Evolutionary conservation across 2,113 vertebrate species (phyloP).

Genomic region (Eretmochelys imbricata): DNA sequence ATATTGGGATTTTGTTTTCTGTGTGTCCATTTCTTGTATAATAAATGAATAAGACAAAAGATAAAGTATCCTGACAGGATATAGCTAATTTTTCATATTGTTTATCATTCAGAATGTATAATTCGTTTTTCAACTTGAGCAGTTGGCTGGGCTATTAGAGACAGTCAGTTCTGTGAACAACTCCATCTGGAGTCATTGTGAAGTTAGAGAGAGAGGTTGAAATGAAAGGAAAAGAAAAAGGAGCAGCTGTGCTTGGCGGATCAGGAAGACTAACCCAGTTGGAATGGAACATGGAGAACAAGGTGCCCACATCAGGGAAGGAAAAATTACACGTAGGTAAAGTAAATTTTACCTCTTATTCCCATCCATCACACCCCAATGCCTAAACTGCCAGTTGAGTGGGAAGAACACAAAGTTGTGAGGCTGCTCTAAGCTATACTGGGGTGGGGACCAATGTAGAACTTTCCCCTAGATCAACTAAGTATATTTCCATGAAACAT

Average conservation of each 20-base stretch:
- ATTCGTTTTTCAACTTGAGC: background rate
- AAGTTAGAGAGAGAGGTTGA: background rate
- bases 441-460: background rate
- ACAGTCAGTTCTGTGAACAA: background rate
- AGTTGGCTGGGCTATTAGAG: background rate
- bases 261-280: background rate
- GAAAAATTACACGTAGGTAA: background rate
- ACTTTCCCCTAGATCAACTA: background rate
- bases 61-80: background rate
- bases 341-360: background rate
- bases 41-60: background rate
- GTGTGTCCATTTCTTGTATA: background rate
- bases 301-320: background rate
- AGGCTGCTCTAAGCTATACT: background rate
- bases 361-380: background rate
- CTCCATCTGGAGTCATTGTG: background rate
- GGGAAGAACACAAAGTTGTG: background rate
- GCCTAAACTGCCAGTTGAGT: background rate
- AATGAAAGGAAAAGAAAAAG: background rate
- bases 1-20: background rate
- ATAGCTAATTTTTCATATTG: background rate
- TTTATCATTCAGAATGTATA: background rate
- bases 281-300: background rate
- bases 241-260: background rate
- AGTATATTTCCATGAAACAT: too few relatives aligned